Percentiles rank a stretch among this genome's conserved stretches.
Conservation (phyloP, 2,113 vertebrate genomes). For the Clarias batrachus region DNA sequence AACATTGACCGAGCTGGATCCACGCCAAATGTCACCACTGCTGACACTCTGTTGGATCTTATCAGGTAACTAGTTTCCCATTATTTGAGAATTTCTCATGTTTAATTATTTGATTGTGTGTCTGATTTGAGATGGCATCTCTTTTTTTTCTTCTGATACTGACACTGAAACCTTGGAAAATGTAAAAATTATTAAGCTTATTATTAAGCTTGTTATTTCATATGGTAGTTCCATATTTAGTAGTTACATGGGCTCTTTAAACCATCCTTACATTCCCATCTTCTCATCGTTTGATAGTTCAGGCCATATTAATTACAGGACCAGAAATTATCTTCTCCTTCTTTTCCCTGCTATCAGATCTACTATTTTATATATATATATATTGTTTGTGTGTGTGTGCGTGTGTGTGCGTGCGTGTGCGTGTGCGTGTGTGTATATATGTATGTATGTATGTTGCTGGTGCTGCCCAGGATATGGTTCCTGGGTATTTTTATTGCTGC, state of each 20-base stretch:
- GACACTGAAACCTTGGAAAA: background rate
- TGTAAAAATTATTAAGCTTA: background rate
- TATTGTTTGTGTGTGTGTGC: no score
- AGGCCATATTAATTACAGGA: background rate
- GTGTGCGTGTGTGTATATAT: no score
- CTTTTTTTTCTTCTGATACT: background rate
- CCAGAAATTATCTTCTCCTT: background rate
- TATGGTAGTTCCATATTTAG: no score
- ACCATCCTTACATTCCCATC: background rate
- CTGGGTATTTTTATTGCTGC: background rate
- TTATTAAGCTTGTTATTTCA: no score
- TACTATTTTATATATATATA: background rate
- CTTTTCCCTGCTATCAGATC: background rate
- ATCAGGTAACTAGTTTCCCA: constrained; percentile 76
- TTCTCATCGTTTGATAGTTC: background rate
- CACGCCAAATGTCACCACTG: constrained; percentile 87
- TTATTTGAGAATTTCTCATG: background rate
- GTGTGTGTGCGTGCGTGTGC: no score
- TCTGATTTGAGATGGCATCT: background rate
- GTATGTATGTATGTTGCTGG: background rate
- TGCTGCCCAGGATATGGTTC: background rate
- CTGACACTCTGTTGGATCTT: constrained; percentile 93
- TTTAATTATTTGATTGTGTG: background rate
- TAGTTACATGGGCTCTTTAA: background rate
- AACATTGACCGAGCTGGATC: constrained; percentile 85